phyloP scores from a whole-genome alignment of 2,113 vertebrate species.

The Perccottus glenii region DNA sequence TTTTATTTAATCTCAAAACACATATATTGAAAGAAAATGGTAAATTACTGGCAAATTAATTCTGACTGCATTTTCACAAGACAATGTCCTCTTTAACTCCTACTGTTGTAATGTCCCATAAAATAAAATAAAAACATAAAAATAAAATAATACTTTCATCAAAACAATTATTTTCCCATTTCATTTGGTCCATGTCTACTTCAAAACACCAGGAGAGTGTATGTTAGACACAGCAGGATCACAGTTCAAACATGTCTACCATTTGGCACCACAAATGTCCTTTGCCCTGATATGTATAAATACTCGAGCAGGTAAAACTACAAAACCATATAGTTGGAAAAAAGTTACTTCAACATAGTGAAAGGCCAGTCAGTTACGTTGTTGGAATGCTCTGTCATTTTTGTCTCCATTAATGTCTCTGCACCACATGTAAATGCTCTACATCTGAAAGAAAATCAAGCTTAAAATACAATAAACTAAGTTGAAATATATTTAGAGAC shows the following conservation, averaged over 20 bases:
- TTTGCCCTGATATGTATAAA: constrained; percentile 49
- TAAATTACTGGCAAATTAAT: constrained; percentile 23
- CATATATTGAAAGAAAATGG: constrained; percentile 36
- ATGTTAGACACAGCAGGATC: constrained; percentile 20
- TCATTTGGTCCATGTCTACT: constrained; percentile 30
- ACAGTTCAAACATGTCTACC: constrained; percentile 26
- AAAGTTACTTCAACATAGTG: neutral
- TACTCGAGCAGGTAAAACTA: constrained; percentile 41
- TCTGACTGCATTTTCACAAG: constrained; percentile 3
- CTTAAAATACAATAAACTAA: neutral
- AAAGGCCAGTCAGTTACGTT: neutral
- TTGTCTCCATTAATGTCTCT: neutral
- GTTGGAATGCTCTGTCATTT: neutral
- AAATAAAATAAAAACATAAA: neutral
- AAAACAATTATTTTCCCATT: constrained; percentile 21
- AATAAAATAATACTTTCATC: constrained; percentile 59
- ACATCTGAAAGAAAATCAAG: neutral
- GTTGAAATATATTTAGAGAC: neutral
- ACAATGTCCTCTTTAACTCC: constrained; percentile 14
- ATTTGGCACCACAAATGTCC: constrained; percentile 65
- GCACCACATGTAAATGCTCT: neutral
- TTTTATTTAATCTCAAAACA: constrained; percentile 49
- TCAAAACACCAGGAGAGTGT: constrained; percentile 24
- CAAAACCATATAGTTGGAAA: constrained; percentile 32
- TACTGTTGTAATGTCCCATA: constrained; percentile 4